Percentiles rank a stretch among this genome's conserved stretches.
Evolutionary conservation across 2,888 invertebrate species (phyloP).

Genomic region (Ctena decussata): DNA sequence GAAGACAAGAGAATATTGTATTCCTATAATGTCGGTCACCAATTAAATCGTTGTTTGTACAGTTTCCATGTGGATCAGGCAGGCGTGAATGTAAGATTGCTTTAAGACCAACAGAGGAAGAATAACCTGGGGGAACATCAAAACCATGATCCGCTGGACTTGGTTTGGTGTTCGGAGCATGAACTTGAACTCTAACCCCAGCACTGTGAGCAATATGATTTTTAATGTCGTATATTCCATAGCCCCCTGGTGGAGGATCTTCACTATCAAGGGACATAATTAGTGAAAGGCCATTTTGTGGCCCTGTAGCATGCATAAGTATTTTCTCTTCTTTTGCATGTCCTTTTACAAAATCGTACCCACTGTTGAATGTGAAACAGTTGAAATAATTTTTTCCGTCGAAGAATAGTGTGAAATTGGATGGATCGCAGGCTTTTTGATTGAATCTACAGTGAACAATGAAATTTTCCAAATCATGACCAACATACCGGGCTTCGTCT

Average conservation of each 20-base stretch:
- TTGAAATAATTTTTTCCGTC: slow-evolving; percentile 84
- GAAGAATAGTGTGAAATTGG: slow-evolving; percentile 79
- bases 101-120: slow-evolving; percentile 82
- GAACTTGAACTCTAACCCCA: slow-evolving; percentile 83
- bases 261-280: slow-evolving; percentile 84
- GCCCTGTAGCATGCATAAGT: slow-evolving; percentile 82
- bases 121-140: slow-evolving; percentile 84
- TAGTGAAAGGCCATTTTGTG: slow-evolving; percentile 82
- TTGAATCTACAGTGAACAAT: slow-evolving; percentile 82
- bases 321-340: slow-evolving; percentile 64
- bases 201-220: slow-evolving; percentile 83
- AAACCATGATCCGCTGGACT: slow-evolving; percentile 84
- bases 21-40: slow-evolving; percentile 72
- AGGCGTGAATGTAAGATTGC: slow-evolving; percentile 77
- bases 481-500: slow-evolving; percentile 75
- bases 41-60: slow-evolving; percentile 73
- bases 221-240: slow-evolving; percentile 80
- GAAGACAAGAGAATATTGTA: slow-evolving; percentile 82
- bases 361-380: slow-evolving; percentile 84
- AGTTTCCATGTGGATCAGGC: slow-evolving; percentile 82
- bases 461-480: slow-evolving; percentile 79
- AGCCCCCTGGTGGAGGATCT: slow-evolving; percentile 78
- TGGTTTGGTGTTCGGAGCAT: slow-evolving; percentile 84
- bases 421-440: slow-evolving; percentile 70
- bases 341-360: slow-evolving; percentile 53